phyloP scores from a whole-genome alignment of 30 jellyfish, hydroid and myxozoan genomes.

The Euphysa ruthae region DNA sequence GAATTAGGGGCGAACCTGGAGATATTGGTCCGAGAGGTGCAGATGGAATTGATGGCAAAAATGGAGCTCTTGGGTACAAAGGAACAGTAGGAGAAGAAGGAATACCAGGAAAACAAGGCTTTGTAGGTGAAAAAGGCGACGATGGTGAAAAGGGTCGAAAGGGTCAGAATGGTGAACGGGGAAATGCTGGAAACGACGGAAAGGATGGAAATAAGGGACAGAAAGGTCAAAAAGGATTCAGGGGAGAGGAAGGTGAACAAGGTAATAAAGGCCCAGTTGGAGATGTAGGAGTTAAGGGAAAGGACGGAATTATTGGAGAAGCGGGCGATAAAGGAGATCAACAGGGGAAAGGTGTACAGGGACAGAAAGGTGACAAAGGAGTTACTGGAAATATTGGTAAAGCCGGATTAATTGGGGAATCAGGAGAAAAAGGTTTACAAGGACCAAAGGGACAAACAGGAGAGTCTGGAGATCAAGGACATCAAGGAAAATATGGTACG shows the following conservation, averaged over 20 bases:
- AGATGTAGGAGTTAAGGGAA: too few relatives aligned
- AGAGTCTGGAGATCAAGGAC: too few relatives aligned
- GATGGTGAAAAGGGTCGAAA: background rate
- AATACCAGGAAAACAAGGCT: background rate
- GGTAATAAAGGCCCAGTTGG: background rate
- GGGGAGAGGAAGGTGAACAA: background rate
- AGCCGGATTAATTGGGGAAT: too few relatives aligned
- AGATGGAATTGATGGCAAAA: background rate
- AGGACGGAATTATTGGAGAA: too few relatives aligned
- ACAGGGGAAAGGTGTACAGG: too few relatives aligned
- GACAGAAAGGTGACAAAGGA: background rate
- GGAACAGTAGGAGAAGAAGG: conserved; percentile 1
- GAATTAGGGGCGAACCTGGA: conserved; percentile 10
- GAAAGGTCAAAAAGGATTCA: background rate
- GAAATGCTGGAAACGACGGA: background rate
- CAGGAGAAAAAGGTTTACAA: too few relatives aligned
- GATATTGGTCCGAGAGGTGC: conserved; percentile 6
- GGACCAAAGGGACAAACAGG: too few relatives aligned
- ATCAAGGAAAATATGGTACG: too few relatives aligned
- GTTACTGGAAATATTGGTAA: background rate
- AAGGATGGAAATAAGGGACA: background rate
- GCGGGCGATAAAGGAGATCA: too few relatives aligned
- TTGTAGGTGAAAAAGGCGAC: background rate
- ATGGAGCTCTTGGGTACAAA: background rate
- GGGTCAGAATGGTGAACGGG: background rate